Evolutionary conservation across 1,140 invertebrate genomes (phyloP).

Genomic region (Tachypleus tridentatus): DNA sequence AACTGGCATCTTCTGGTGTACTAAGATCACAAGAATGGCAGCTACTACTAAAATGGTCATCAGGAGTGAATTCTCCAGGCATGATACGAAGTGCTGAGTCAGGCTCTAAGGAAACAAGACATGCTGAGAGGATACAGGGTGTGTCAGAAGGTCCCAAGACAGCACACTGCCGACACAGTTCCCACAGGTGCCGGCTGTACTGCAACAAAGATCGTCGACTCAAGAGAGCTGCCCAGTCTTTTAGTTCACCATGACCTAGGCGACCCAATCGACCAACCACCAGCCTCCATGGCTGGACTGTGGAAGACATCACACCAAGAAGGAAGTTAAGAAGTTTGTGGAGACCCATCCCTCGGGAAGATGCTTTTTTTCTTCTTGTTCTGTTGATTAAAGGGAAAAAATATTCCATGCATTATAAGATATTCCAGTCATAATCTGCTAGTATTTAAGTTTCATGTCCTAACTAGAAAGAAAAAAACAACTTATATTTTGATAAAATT

Average conservation of each 20-base stretch:
- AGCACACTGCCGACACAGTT: slow-evolving; percentile 79
- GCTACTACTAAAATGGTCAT: slow-evolving; percentile 62
- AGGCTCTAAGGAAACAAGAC: slow-evolving; percentile 90
- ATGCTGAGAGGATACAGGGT: slow-evolving; percentile 89
- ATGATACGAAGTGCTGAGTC: slow-evolving; percentile 86
- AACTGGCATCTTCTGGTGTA: slow-evolving; percentile 85
- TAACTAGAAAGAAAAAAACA: no score
- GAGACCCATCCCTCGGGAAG: slow-evolving; percentile 74
- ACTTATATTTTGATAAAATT: no score
- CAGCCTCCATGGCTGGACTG: slow-evolving; percentile 79
- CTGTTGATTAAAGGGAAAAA: slow-evolving; percentile 29
- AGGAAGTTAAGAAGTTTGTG: slow-evolving; percentile 96
- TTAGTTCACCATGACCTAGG: slow-evolving; percentile 92
- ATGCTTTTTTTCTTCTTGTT: slow-evolving; percentile 68
- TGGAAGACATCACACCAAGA: slow-evolving; percentile 77
- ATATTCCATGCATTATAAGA: no score
- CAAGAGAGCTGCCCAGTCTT: slow-evolving; percentile 88
- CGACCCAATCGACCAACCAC: slow-evolving; percentile 92
- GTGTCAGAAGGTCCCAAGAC: slow-evolving; percentile 62
- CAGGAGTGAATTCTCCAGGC: slow-evolving; percentile 80
- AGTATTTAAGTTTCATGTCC: no score
- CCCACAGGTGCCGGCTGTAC: slow-evolving; percentile 74
- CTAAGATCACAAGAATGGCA: slow-evolving; percentile 42
- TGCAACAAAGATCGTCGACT: slow-evolving; percentile 79
- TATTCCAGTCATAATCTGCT: no score